A percentile compares a stretch with the other conserved stretches of the same genome.
These are phyloP conservation scores for Phoeniculus purpureus DNA, from an alignment of 2,797 vertebrate genomes.

Conservation along the genomic window DNA sequence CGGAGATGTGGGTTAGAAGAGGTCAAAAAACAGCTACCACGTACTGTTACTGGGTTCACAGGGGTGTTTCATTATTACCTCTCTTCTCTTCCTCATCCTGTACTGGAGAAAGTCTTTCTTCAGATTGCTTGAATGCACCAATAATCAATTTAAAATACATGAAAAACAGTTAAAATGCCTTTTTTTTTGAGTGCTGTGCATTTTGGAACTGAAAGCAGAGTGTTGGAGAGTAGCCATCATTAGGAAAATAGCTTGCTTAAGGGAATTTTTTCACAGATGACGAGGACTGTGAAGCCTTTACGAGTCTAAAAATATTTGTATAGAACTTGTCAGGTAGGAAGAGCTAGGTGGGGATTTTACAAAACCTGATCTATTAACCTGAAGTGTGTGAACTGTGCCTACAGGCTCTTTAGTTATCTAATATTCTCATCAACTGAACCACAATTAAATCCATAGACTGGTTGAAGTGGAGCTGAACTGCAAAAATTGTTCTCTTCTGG, in stretches of 20 bases:
- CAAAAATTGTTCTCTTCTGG: background rate
- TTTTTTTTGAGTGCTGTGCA: background rate
- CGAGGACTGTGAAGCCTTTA: background rate
- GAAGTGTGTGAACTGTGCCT: background rate
- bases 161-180: background rate
- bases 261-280: background rate
- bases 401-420: background rate
- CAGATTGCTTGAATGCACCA: background rate
- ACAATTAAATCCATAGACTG: background rate
- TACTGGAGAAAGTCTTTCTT: background rate
- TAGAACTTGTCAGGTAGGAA: background rate
- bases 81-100: background rate
- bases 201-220: background rate
- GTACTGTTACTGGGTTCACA: background rate
- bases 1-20: background rate
- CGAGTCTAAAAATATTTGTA: slow-evolving; percentile 21
- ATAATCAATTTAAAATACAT: background rate
- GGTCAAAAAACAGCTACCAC: background rate
- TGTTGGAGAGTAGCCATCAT: background rate
- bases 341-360: background rate
- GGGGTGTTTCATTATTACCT: slow-evolving; percentile 4
- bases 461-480: background rate
- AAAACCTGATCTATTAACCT: slow-evolving; percentile 1
- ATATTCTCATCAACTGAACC: background rate
- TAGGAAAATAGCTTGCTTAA: slow-evolving; percentile 15